These are phyloP conservation scores for Drosophila orena DNA, from an alignment of 1,140 invertebrate species.

Conservation along the genomic window DNA sequence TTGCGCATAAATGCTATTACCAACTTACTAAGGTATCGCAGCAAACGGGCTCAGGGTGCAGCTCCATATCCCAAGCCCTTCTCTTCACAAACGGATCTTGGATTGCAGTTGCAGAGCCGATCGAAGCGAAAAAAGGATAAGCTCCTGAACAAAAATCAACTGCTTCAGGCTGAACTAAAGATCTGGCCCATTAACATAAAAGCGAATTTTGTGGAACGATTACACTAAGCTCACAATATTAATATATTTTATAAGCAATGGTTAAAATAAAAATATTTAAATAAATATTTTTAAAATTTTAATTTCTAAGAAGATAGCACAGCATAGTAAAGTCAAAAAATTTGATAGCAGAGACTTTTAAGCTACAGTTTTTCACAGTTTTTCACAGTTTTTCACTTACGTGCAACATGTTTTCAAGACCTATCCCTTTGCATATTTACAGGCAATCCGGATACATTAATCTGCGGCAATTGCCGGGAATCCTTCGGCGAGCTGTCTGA, in stretches of 20 bases:
- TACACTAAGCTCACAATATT: neutral
- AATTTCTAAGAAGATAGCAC: no score
- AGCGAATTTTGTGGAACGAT: neutral
- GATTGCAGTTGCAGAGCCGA: neutral
- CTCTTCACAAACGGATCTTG: neutral
- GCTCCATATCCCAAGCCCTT: neutral
- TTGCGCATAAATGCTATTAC: constrained; percentile 35
- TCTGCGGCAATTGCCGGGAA: constrained; percentile 94
- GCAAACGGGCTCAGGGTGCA: neutral
- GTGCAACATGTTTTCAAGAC: neutral
- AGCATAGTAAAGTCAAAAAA: no score
- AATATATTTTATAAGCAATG: constrained; percentile 1
- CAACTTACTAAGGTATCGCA: constrained; percentile 44
- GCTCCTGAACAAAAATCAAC: constrained; percentile 16
- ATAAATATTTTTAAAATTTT: neutral
- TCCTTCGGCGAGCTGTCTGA: constrained; percentile 93
- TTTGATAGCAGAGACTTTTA: no score
- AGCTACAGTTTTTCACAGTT: neutral
- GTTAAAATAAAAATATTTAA: neutral
- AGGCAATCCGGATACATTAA: constrained; percentile 94
- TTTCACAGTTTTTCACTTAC: constrained; percentile 2
- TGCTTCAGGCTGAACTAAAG: constrained; percentile 54
- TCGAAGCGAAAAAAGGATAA: neutral
- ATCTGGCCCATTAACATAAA: constrained; percentile 37
- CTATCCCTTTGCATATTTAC: constrained; percentile 70